Percentiles rank a stretch among this genome's conserved stretches.
These are phyloP conservation scores for Cebus imitator DNA, from an alignment of 2,113 vertebrate species.

Conservation along the genomic window DNA sequence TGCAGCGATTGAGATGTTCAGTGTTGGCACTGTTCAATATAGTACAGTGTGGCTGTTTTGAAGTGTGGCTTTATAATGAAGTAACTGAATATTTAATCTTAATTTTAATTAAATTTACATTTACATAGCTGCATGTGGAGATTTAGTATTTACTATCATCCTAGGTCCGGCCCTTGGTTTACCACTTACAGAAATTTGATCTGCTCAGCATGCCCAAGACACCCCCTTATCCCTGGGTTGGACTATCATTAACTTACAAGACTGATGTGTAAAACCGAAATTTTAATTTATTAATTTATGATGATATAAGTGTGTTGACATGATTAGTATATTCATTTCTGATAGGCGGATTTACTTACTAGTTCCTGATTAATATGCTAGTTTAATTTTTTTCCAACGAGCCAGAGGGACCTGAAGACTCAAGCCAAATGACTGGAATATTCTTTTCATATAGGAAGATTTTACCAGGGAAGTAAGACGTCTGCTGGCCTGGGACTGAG, in stretches of 20 bases:
- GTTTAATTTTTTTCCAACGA: not conserved
- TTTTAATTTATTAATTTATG: not conserved
- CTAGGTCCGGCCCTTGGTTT: not conserved
- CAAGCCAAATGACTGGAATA: not conserved
- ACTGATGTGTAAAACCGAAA: not conserved
- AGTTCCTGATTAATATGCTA: not conserved
- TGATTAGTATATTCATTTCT: not conserved
- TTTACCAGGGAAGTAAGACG: not conserved
- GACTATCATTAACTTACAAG: not conserved
- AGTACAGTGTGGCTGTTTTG: not conserved
- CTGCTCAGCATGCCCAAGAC: not conserved
- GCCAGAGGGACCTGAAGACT: not conserved
- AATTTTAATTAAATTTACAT: conserved; percentile 18
- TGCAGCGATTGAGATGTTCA: not conserved
- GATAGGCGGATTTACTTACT: not conserved
- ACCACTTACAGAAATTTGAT: not conserved
- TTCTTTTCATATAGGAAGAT: not conserved
- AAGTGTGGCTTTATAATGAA: not conserved
- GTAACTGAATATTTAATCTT: conserved; percentile 2
- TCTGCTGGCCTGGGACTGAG: not conserved
- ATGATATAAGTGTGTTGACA: not conserved
- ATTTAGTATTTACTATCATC: not conserved
- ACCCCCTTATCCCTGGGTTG: not conserved
- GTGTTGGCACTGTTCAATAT: not conserved
- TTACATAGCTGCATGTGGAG: not conserved